Evolutionary conservation across 2,888 invertebrate species (phyloP), one percentile per base, ranked within the genome.

Genomic region (Oasisia sp.): DNA sequence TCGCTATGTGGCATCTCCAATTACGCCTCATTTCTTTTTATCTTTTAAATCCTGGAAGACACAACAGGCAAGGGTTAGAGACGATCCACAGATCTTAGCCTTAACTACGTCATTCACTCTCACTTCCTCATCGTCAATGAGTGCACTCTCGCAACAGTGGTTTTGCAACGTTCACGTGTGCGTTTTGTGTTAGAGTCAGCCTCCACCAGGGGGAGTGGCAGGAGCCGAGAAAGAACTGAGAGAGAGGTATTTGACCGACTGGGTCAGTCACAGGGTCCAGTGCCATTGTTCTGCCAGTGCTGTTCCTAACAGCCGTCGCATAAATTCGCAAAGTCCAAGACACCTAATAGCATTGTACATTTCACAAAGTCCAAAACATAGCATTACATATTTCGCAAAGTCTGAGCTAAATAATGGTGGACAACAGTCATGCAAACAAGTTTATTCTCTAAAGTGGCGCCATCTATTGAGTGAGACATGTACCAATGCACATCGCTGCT

Each of bases 261-360:
- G 74, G 0, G 74, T 74, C 74, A 74, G 74, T 74, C 27, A 74
- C 74, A 27, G 19, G 74, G 74, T 27, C 74, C 74, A 74, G n/a
- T 74, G 74, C 74, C 74, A 74, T 74, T 27, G 74, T 74, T 74
- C 74, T 74, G 74, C 74, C 74, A 74, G 74, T 74, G 74, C n/a
- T 19, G 74, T 27, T 74, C 74, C 27, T 74, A 74, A 50, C 12
- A 11, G 50, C 9, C 50, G 50, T 50, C 50, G 50, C 50, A 50
- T 50, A 50, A 50, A 50, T 50, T 50, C 50, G 50, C 50, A 50
- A 50, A 50, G 50, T 50, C 50, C 50, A 14, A 50, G 14, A 50
- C 9, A 50, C 50, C 38, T 38, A 38, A 50, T 50, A 50, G 50
- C 50, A 50, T 50, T 50, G 9, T 14, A 50, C 50, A 50, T 50